phyloP scores from a whole-genome alignment of 2,888 invertebrate species.

The Craniophora ligustri region DNA sequence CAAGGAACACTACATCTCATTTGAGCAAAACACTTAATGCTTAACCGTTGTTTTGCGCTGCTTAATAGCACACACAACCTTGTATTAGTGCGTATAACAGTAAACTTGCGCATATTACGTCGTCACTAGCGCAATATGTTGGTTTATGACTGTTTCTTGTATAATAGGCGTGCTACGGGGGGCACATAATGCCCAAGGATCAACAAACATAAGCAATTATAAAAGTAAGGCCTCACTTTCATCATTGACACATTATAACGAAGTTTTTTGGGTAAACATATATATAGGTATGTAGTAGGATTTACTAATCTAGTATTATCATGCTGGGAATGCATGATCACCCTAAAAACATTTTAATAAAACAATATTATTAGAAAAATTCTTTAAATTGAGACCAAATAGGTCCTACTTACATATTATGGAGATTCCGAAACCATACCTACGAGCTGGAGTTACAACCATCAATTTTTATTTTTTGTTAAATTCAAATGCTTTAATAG shows the following conservation, averaged over 20 bases:
- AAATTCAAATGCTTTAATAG: neutral
- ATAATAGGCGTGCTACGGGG: constrained; percentile 28
- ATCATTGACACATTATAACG: constrained; percentile 20
- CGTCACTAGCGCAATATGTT: constrained; percentile 46
- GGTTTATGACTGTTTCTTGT: constrained; percentile 50
- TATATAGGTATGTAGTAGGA: no score
- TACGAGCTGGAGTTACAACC: no score
- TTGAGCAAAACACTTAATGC: constrained; percentile 25
- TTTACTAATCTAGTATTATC: no score
- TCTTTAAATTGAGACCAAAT: no score
- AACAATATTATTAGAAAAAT: no score
- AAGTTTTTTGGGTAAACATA: constrained; percentile 17
- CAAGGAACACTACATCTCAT: constrained; percentile 15
- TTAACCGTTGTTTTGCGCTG: constrained; percentile 35
- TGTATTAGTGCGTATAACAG: constrained; percentile 42
- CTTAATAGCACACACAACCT: constrained; percentile 39
- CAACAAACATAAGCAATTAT: constrained; percentile 29
- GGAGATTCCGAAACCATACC: no score
- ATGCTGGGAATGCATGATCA: no score
- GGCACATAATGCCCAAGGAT: constrained; percentile 15
- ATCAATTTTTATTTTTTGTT: no score
- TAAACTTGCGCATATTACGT: constrained; percentile 40
- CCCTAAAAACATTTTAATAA: no score
- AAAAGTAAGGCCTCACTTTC: constrained; percentile 21
- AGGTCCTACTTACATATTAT: no score